Conservation (phyloP, 2,797 vertebrate genomes). For the Crenichthys baileyi region DNA sequence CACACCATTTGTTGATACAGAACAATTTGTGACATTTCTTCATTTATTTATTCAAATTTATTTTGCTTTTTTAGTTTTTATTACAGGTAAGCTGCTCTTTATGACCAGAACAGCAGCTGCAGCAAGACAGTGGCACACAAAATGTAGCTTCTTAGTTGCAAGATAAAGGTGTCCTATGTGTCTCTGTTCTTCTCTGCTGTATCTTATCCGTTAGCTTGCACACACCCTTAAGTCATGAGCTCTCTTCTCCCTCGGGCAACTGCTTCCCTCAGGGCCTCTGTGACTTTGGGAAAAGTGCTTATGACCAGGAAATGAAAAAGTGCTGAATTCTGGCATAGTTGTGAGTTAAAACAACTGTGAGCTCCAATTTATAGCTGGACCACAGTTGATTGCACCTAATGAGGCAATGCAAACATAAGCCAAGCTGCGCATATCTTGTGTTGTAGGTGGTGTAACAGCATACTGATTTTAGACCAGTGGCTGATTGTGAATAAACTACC, state of each 20-base stretch:
- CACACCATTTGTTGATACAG: conserved; percentile 5
- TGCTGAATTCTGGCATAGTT: conserved; percentile 51
- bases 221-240: conserved; percentile 27
- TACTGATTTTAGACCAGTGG: conserved; percentile 65
- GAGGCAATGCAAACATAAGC: conserved; percentile 51
- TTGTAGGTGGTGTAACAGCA: conserved; percentile 30
- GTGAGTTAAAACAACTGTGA: conserved; percentile 56
- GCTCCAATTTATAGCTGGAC: conserved; percentile 46
- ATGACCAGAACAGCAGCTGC: background rate
- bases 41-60: background rate
- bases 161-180: background rate
- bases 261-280: conserved; percentile 20
- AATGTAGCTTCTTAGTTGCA: background rate
- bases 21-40: conserved; percentile 3
- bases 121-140: background rate
- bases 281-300: conserved; percentile 57
- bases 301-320: conserved; percentile 37
- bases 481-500: conserved; percentile 63
- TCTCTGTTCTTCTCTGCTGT: conserved; percentile 1
- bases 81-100: background rate
- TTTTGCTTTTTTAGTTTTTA: background rate
- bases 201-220: conserved; percentile 6
- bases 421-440: conserved; percentile 65
- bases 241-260: conserved; percentile 34
- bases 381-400: conserved; percentile 58